phyloP scores from a whole-genome alignment of 2,888 invertebrate species.

The Amorpha juglandis region DNA sequence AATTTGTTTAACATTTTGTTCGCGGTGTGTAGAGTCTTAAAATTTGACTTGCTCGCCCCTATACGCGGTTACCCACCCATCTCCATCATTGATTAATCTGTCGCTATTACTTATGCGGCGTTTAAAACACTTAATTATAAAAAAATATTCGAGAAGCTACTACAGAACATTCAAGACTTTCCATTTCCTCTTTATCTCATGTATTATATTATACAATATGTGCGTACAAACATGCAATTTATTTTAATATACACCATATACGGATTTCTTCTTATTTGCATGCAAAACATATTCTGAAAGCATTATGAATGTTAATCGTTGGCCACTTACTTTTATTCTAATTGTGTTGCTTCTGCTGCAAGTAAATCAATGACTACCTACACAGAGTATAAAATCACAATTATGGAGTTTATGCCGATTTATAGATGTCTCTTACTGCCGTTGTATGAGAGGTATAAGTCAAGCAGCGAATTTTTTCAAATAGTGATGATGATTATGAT shows the following conservation, averaged over 20 bases:
- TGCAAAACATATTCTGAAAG: conserved; percentile 17
- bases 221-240: conserved; percentile 19
- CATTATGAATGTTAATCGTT: conserved; percentile 16
- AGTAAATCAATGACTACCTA: background rate
- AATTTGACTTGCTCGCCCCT: too few relatives aligned
- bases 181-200: conserved; percentile 5
- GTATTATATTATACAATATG: conserved; percentile 10
- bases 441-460: too few relatives aligned
- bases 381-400: background rate
- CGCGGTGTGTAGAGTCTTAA: too few relatives aligned
- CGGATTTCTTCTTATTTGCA: conserved; percentile 21
- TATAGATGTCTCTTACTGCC: too few relatives aligned
- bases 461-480: too few relatives aligned
- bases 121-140: background rate
- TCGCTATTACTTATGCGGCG: background rate
- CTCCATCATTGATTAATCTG: background rate
- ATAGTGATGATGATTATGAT: too few relatives aligned
- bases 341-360: background rate
- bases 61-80: too few relatives aligned
- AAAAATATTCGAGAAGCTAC: background rate
- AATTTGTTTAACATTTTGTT: too few relatives aligned
- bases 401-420: too few relatives aligned
- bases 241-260: conserved; percentile 18
- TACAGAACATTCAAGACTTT: background rate
- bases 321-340: conserved; percentile 21